Percentiles rank a stretch among this genome's conserved stretches.
Conservation (phyloP, 92 coral and sea anemone species). For the Porites lobata region DNA sequence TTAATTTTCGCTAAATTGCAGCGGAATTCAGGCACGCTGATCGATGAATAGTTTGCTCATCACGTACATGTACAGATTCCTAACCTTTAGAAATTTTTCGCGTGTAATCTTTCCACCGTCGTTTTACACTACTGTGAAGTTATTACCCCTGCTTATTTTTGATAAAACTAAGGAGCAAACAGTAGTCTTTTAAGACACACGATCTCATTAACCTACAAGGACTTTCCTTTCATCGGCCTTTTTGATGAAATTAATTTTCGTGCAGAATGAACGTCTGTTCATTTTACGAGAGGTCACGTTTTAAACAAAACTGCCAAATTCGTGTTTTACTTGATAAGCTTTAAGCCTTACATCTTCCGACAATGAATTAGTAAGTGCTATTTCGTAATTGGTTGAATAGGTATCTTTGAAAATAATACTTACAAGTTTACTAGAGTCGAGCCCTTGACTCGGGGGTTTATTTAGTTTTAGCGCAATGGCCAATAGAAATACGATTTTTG, state of each 20-base stretch:
- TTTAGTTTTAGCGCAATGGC: not conserved
- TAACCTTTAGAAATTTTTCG: not conserved
- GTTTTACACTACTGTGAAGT: not conserved
- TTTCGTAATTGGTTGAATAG: slow-evolving; percentile 14
- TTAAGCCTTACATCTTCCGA: not conserved
- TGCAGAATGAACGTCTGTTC: not conserved
- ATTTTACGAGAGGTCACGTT: not conserved
- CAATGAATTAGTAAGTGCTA: slow-evolving; percentile 12
- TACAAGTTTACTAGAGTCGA: not conserved
- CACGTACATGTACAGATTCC: not conserved
- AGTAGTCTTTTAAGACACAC: not conserved
- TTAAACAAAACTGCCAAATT: slow-evolving; percentile 14
- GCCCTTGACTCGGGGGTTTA: not conserved
- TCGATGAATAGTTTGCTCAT: not conserved
- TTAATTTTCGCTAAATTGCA: too few species aligned
- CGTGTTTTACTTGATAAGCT: not conserved
- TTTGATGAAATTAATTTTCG: not conserved
- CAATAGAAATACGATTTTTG: not conserved
- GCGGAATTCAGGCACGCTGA: not conserved
- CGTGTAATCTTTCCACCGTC: not conserved
- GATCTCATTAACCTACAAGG: not conserved
- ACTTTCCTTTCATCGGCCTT: not conserved
- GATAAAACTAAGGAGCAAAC: not conserved
- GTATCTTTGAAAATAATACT: slow-evolving; percentile 14
- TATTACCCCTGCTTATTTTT: not conserved